Evolutionary conservation across 2,797 vertebrate genomes (phyloP), one percentile per base, ranked within the genome.

Genomic region (Semaprochilodus insignis): DNA sequence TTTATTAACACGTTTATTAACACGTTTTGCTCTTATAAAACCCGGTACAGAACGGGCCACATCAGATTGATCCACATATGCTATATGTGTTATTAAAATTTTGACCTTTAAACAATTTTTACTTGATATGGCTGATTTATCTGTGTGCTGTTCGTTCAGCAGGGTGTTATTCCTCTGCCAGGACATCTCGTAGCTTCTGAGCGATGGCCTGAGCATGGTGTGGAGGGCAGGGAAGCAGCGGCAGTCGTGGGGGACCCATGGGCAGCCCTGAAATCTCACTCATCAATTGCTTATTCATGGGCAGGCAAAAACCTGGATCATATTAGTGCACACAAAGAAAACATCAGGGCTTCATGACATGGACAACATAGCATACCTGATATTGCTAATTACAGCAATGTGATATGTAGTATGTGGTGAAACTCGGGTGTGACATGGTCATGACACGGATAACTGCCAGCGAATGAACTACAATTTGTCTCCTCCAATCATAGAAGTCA

Each of bases 241-340:
- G 98, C 76, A 96, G 95, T 7, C 97, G 96, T 4, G 98, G 97
- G 4, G 97, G 97, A 17, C 98, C 98, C 90, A 99, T 93, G 10
- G 84, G 79, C 88, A 99, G 90, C 65, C 96, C 97, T 2, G 98
- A 99, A 84, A 97, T 57, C 71, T 93, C 88, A 0, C 81, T 92
- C 97, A 98, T 97, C 85, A 99, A 87, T 88, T 96, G 95, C 93
- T 99, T 99, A 88, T 96, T 99, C 87, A 98, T 93, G 0, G 97
- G 93, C 83, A 98, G 85, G 83, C 97, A 94, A 81, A 98, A 98
- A 82, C 97, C 96, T 97, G 88, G 23, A 89, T 0, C 89, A 76
- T 81, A 40, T 40, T 72, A 83, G 23, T 36, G 40, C 62, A 51
- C 0, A 85, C 11, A 6, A 65, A 85, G 17, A 81, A 10, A 57